Evolutionary conservation across 2,888 invertebrate genomes (phyloP).

Genomic region (Drosophila mulleri): DNA sequence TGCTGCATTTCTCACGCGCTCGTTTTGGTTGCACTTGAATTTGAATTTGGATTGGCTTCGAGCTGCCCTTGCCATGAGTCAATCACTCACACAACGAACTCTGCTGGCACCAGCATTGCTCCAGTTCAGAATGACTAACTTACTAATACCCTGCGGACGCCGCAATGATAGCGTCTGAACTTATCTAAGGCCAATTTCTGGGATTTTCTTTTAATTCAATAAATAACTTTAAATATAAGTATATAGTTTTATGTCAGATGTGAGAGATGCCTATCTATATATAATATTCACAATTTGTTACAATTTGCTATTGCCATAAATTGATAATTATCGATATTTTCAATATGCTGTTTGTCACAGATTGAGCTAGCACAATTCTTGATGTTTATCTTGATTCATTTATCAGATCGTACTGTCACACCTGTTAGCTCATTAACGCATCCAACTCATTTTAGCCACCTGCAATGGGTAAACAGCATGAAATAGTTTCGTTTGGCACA

Average conservation of each 20-base stretch:
- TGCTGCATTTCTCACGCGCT: slow-evolving; percentile 75
- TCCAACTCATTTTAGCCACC: background rate
- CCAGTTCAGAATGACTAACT: slow-evolving; percentile 3
- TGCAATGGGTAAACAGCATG: background rate
- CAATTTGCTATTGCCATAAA: too few species aligned
- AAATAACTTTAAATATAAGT: too few species aligned
- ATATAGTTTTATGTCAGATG: too few species aligned
- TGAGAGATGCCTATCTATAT: too few species aligned
- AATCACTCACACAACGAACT: slow-evolving; percentile 50
- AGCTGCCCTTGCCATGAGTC: slow-evolving; percentile 73
- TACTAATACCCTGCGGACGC: background rate
- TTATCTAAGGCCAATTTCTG: background rate
- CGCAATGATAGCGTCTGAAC: background rate
- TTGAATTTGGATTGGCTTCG: slow-evolving; percentile 11
- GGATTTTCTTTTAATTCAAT: too few species aligned
- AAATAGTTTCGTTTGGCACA: slow-evolving; percentile 52
- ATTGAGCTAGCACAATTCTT: background rate
- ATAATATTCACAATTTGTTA: too few species aligned
- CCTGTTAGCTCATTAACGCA: background rate
- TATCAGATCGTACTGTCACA: background rate
- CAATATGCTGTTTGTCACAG: background rate
- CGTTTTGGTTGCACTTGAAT: slow-evolving; percentile 71
- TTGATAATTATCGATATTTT: too few species aligned
- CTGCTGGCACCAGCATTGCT: slow-evolving; percentile 37
- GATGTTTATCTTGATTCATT: background rate